Base-by-base conservation (phyloP, 1,140 invertebrate species). In the Luehdorfia chinensis region DNA sequence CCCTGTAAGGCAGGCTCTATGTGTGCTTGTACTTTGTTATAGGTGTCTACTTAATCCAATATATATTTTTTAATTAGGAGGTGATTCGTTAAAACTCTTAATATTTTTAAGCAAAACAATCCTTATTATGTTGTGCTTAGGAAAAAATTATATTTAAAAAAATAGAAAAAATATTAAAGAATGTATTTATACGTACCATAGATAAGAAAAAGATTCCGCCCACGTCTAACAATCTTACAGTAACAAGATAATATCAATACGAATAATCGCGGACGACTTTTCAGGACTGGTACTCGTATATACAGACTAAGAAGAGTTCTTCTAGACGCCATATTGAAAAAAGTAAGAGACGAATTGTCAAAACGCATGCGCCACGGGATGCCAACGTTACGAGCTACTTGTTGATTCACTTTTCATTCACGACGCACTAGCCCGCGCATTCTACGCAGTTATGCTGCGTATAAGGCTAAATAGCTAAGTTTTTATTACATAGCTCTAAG, bases 341-440 rank as follows among this genome's bases (percentile, higher is more conserved):
- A 60, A 55, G 49, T 30, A 23, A 59, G 47, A 58, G 55, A 59
- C 50, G 48, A 36, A 48, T 44, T 55, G 46, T 18, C 36, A 55
- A 43, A 16, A 53, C 65, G 71, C 75, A 71, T 66, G 72, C 73
- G 74, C 64, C 54, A 16, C 33, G 48, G 5, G 15, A 8, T 31
- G 18, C 36, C 47, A 41, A 34, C 43, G 48, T 41, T 47, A 59
- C 53, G 53, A 50, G 47, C 73, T 71, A 84, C 79, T 84, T 84
- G 79, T 84, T 84, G 79, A 79, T 58, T 62, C 36, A 49, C 27
- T 53, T 69, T 76, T 66, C 76, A 84, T 84, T 84, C 71, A 83
- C 66, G 18, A 75, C 75, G 76, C 73, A 77, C 31, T 45, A 46
- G 23, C 33, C 49, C 64, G 72, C 75, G 70, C 78, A 74, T 61